Evolutionary conservation across 1,140 invertebrate species (phyloP), one percentile per base, ranked within the genome.

Genomic region (Samia ricini): DNA sequence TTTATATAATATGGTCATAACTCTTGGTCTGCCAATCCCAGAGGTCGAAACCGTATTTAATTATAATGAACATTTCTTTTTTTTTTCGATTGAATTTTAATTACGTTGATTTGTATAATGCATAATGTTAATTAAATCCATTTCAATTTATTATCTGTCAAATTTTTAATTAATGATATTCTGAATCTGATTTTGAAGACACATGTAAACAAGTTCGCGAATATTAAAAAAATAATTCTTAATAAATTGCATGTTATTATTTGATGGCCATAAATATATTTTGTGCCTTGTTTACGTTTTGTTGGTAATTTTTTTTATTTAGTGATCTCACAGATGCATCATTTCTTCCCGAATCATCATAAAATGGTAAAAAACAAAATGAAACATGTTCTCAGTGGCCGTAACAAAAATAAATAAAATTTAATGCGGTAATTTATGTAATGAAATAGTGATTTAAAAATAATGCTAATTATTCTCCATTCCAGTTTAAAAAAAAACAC

Each of bases 221-320:
- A 29, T 12, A 12, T 15, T 23, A 54, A 55, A 21, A 18, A 20
- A 18, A n/a, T 21, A 21, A 21, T 20, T 15, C 21, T 52, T 52
- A 52, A 49, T 21, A 21, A 7, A 20, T 48, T 12, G 19, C 56
- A 36, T 42, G 19, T 58, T 42, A 21, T 21, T 21, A 52, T 52
- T 55, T 64, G 61, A 61, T 48, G 70, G 72, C 72, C 74, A 72
- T 74, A 77, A n/a, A 57, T 60, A 70, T 48, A 42, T 56, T 24
- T 69, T 63, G 26, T 60, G 63, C 66, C 82, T 85, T 83, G 81
- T 85, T 86, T 84, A 81, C 81, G 85, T 88, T 83, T 80, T 52
- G 81, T 85, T 75, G 73, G 56, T 73, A 57, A 62, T 55, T 63
- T 29, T n/a, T n/a, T 75, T 64, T 72, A 72, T 81, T 81, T 78